phyloP scores from a whole-genome alignment of 2,113 vertebrate species.

The Piaya cayana region DNA sequence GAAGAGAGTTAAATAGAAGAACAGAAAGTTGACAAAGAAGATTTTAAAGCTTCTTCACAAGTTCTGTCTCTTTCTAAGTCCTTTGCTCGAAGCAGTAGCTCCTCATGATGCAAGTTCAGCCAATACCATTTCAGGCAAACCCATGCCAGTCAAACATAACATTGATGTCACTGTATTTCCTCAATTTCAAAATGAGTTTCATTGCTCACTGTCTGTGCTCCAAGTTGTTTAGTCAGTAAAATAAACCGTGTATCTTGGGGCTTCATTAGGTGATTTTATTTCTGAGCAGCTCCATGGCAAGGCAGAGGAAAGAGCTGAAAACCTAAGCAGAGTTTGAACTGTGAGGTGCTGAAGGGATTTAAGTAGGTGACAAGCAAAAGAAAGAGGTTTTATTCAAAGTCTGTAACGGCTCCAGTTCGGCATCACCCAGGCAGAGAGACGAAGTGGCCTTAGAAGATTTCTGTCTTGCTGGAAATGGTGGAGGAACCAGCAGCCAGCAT shows the following conservation, averaged over 20 bases:
- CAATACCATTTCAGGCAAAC: not conserved
- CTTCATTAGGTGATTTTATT: not conserved
- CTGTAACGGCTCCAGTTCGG: not conserved
- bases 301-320: not conserved
- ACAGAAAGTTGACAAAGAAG: not conserved
- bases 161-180: not conserved
- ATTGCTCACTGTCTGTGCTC: not conserved
- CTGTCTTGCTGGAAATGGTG: not conserved
- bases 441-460: not conserved
- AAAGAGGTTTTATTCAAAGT: not conserved
- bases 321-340: not conserved
- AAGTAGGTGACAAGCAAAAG: not conserved
- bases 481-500: not conserved
- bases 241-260: not conserved
- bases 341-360: not conserved
- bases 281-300: not conserved
- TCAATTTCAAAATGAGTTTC: not conserved
- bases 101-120: not conserved
- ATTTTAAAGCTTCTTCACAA: not conserved
- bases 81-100: not conserved
- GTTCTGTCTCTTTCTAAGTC: not conserved
- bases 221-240: not conserved
- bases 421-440: not conserved
- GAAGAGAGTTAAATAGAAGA: not conserved
- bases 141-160: not conserved